A percentile compares a stretch with the other conserved stretches of the same genome.
Conservation (phyloP, 64 coral and sea anemone species). For the Stylophora pistillata region DNA sequence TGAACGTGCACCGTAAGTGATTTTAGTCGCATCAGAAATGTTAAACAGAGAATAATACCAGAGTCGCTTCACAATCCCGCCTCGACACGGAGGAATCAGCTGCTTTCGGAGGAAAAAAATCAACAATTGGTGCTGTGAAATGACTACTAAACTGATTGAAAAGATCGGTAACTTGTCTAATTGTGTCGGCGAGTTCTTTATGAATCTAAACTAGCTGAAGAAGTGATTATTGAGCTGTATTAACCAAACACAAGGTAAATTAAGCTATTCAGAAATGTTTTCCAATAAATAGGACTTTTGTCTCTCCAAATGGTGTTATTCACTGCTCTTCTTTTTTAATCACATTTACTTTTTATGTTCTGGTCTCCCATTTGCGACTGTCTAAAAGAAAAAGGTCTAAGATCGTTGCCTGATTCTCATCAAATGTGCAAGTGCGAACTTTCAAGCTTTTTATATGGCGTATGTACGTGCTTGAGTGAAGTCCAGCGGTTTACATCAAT, state of each 20-base stretch:
- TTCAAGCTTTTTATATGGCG: conserved; percentile 37
- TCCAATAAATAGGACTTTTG: conserved; percentile 80
- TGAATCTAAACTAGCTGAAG: conserved; percentile 69
- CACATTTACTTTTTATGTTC: neutral
- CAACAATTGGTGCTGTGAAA: conserved; percentile 17
- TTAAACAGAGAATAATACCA: neutral
- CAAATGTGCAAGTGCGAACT: neutral
- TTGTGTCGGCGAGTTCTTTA: conserved; percentile 87
- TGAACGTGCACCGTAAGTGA: neutral
- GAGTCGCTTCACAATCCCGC: neutral
- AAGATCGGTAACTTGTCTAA: conserved; percentile 36
- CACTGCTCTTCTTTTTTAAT: conserved; percentile 30
- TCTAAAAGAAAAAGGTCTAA: neutral
- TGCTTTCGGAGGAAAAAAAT: neutral
- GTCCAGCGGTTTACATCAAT: conserved; percentile 41
- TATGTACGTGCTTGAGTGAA: neutral
- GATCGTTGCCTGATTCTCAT: neutral
- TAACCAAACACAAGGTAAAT: conserved; percentile 96
- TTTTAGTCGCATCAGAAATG: neutral
- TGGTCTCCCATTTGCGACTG: neutral
- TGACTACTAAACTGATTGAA: conserved; percentile 18
- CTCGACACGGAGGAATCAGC: neutral
- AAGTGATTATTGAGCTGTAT: conserved; percentile 86
- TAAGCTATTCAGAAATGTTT: conserved; percentile 96
- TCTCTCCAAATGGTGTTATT: conserved; percentile 42